Conservation (phyloP, 2,113 vertebrate genomes). For the Hippolais icterina region DNA sequence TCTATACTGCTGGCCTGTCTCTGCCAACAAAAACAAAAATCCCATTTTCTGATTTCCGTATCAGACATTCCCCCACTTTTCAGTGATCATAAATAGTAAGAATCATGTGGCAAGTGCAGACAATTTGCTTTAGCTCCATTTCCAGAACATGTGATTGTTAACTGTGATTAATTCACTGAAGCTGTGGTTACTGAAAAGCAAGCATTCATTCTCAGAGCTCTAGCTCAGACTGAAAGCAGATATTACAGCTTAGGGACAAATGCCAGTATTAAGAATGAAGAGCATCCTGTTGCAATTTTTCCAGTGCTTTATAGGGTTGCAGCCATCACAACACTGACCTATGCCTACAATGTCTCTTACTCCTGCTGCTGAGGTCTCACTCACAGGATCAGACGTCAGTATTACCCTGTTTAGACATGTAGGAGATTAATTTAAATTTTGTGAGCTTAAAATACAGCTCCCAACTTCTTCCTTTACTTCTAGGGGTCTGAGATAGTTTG, state of each 20-base stretch:
- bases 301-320: neutral
- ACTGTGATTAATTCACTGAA: constrained; percentile 4
- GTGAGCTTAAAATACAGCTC: neutral
- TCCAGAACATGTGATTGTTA: neutral
- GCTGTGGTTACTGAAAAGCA: constrained; percentile 30
- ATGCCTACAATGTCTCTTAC: neutral
- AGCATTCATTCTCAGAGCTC: neutral
- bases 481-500: neutral
- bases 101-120: neutral
- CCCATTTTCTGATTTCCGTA: neutral
- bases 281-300: neutral
- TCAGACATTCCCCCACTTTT: neutral
- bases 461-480: neutral
- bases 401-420: neutral
- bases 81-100: neutral
- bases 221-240: neutral
- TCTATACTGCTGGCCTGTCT: neutral
- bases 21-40: neutral
- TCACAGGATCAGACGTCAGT: neutral
- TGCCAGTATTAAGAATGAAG: neutral
- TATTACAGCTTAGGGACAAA: neutral
- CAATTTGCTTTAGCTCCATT: neutral
- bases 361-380: neutral
- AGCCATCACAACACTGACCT: constrained; percentile 10
- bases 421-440: neutral